phyloP scores from a whole-genome alignment of 2,888 invertebrate species.

The Electrophaes corylata region DNA sequence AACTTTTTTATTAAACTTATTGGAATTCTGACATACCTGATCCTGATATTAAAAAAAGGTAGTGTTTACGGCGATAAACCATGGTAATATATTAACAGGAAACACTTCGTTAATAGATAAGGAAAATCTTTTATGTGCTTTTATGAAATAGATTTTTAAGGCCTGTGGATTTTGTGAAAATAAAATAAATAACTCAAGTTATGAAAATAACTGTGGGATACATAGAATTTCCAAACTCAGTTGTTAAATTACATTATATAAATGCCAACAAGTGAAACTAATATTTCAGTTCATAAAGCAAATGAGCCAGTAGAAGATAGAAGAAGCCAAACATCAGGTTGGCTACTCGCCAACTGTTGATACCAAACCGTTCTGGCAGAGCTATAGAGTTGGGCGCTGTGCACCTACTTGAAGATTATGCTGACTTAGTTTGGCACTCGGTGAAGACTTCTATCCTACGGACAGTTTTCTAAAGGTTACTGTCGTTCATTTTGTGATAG shows the following conservation, averaged over 20 bases:
- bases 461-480: not conserved
- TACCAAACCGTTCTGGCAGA: slow-evolving; percentile 20
- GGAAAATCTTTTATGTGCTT: too few relatives aligned
- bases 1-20: too few relatives aligned
- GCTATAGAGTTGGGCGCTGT: slow-evolving; percentile 15
- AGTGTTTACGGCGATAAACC: too few relatives aligned
- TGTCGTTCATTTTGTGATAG: too few relatives aligned
- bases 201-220: not conserved
- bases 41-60: too few relatives aligned
- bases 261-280: slow-evolving; percentile 28
- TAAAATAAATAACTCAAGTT: too few relatives aligned
- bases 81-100: too few relatives aligned
- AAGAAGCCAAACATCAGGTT: slow-evolving; percentile 28
- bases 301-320: slow-evolving; percentile 19
- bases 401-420: slow-evolving; percentile 15
- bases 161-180: too few relatives aligned
- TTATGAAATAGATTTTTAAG: too few relatives aligned
- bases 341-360: slow-evolving; percentile 36
- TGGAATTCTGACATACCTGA: too few relatives aligned
- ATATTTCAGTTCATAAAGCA: slow-evolving; percentile 22
- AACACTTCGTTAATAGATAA: too few relatives aligned
- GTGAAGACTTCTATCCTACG: not conserved
- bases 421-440: slow-evolving; percentile 12
- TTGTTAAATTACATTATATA: not conserved
- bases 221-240: not conserved